Evolutionary conservation across 2,113 vertebrate species (phyloP), one percentile per base, ranked within the genome.

Genomic region (Pelvicachromis taeniatus): DNA sequence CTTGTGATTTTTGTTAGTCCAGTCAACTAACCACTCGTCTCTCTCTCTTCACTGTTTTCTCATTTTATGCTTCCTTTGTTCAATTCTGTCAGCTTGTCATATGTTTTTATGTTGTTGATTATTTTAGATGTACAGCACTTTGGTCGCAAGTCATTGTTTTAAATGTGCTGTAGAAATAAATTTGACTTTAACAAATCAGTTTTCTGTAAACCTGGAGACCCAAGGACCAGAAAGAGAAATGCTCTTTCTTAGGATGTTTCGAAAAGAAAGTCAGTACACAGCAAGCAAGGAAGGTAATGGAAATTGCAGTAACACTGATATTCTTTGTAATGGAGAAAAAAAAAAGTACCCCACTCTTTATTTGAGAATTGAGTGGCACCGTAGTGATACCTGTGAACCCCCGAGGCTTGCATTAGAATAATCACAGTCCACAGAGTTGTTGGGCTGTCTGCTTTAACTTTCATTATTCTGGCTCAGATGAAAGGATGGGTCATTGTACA

Each of bases 401-500:
- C 21, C 1, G 26, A 21, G 77, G 77, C 81, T 78, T 8, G n/a
- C 56, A 75, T 90, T 85, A 85, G 50, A 88, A 81, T 78, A 87
- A 91, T 89, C 81, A 52, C 3, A 40, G 77, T 53, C 80, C 83
- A 48, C 55, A 42, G 19, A 42, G 77, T 78, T 85, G 82, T 82
- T 80, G 54, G 80, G 70, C 35, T 21, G 82, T 45, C 75, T 50
- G 80, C 78, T 91, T 88, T 79, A 92, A 88, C 80, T 56, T 80
- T 92, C 86, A 93, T 92, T 91, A 91, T 90, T 83, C 21, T 53
- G 75, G 35, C 84, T 83, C 56, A 90, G 90, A 93, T 91, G 81
- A 95, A 95, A 93, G 88, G 85, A 56, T 70, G 91, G 90, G 79
- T 90, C 81, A 78, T 83, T 88, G 81, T 87, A 54, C 80, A 79